Evolutionary conservation across 2,797 vertebrate genomes (phyloP).

Genomic region (Paguma larvata): DNA sequence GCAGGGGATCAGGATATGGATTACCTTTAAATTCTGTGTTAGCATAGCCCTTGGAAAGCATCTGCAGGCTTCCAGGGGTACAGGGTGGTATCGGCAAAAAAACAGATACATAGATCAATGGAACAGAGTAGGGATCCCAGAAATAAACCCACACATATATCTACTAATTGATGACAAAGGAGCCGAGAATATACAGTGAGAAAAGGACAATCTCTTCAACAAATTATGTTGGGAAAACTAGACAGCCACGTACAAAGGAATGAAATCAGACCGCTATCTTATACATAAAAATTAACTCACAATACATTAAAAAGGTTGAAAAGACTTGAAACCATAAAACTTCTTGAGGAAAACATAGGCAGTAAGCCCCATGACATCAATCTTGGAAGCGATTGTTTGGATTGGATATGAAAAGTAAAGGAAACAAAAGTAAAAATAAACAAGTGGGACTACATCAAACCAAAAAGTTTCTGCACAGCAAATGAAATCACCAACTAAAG

Average conservation of each 20-base stretch:
- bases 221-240: background rate
- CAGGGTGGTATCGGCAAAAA: background rate
- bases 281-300: background rate
- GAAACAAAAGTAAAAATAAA: background rate
- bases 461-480: background rate
- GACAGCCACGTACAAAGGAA: background rate
- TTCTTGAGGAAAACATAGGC: background rate
- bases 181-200: background rate
- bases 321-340: background rate
- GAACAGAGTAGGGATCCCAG: background rate
- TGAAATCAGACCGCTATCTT: background rate
- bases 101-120: background rate
- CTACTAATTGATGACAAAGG: background rate
- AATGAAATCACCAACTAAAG: background rate
- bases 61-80: background rate
- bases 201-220: background rate
- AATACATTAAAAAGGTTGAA: background rate
- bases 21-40: background rate
- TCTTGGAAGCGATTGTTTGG: background rate
- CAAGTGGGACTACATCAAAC: background rate
- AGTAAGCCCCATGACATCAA: background rate
- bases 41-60: background rate
- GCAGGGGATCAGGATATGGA: background rate
- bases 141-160: background rate
- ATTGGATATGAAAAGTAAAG: background rate